phyloP scores from a whole-genome alignment of 2,113 vertebrate species.

The Corythoichthys intestinalis region DNA sequence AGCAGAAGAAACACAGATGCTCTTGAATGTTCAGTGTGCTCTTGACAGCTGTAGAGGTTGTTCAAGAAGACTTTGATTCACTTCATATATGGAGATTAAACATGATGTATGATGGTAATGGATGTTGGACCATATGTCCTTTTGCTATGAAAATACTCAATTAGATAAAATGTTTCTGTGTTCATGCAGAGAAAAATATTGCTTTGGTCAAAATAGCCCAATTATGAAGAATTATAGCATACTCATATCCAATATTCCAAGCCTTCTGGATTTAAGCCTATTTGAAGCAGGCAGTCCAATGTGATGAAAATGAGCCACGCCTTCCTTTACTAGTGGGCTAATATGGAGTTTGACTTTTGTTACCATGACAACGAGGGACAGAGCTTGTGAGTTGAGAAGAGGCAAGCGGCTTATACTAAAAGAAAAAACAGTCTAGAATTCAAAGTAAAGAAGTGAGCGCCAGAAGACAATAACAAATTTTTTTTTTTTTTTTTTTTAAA shows the following conservation, averaged over 20 bases:
- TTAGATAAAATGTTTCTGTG: not conserved
- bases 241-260: not conserved
- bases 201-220: not conserved
- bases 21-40: slow-evolving; percentile 15
- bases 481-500: too few relatives aligned
- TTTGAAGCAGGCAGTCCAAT: not conserved
- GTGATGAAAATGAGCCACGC: not conserved
- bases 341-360: not conserved
- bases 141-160: not conserved
- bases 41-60: slow-evolving; percentile 28
- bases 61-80: slow-evolving; percentile 14
- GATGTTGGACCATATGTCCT: not conserved
- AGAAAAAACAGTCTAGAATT: not conserved
- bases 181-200: not conserved
- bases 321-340: not conserved
- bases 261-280: not conserved
- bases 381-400: not conserved
- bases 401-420: not conserved
- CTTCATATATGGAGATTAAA: slow-evolving; percentile 16
- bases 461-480: not conserved
- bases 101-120: slow-evolving; percentile 7
- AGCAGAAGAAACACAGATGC: slow-evolving; percentile 33
- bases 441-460: not conserved
- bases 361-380: not conserved
- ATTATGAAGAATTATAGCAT: not conserved